These are phyloP conservation scores for Tragelaphus scriptus DNA, from an alignment of 2,113 vertebrate genomes.

Conservation along the genomic window DNA sequence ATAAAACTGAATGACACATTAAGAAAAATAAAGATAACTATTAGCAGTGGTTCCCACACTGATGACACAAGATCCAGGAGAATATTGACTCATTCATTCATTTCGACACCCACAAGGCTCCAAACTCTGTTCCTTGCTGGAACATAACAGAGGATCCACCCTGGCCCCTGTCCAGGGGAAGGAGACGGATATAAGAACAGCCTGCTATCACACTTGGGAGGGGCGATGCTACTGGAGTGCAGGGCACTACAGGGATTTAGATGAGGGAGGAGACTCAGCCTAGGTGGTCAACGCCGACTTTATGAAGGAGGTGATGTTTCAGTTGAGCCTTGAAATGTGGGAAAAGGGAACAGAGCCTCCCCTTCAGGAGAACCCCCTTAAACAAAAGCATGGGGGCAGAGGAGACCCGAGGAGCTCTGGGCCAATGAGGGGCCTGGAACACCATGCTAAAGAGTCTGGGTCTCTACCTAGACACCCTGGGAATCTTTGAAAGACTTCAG, in stretches of 20 bases:
- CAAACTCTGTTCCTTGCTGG: neutral
- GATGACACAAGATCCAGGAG: neutral
- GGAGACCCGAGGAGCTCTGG: neutral
- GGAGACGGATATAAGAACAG: neutral
- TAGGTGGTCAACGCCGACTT: neutral
- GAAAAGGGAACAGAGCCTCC: neutral
- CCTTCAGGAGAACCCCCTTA: accelerated
- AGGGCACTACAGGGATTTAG: neutral
- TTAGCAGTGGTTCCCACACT: neutral
- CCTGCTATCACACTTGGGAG: neutral
- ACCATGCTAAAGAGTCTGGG: neutral
- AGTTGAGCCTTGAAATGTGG: neutral
- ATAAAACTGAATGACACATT: neutral
- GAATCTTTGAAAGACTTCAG: neutral
- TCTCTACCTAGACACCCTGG: neutral
- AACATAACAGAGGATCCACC: neutral
- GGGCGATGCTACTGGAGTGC: neutral
- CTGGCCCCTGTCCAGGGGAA: neutral
- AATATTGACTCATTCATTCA: neutral
- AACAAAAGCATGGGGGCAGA: neutral
- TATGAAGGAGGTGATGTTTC: neutral
- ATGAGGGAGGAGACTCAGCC: neutral
- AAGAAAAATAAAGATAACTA: neutral
- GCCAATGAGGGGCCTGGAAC: neutral
- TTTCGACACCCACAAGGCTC: neutral